A percentile compares a stretch with the other conserved stretches of the same genome.
Conservation (phyloP, 2,888 invertebrate genomes). For the Oscheius onirici region DNA sequence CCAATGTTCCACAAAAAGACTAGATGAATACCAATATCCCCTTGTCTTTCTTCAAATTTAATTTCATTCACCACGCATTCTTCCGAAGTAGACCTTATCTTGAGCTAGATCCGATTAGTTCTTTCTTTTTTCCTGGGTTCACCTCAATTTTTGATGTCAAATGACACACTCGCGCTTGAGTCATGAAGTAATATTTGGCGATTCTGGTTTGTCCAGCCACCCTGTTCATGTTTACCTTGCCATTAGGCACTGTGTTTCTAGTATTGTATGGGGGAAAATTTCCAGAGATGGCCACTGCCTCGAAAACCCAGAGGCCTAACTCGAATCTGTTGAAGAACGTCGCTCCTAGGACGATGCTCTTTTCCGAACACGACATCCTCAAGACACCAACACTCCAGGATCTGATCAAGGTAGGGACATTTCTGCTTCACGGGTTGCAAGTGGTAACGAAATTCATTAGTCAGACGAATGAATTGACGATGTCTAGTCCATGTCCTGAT, state of each 20-base stretch:
- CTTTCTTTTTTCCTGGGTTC: not conserved
- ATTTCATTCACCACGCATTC: too few species aligned
- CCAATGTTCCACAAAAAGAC: too few species aligned
- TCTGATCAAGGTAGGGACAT: constrained; percentile 42
- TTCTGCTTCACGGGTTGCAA: too few species aligned
- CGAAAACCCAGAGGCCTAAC: constrained; percentile 17
- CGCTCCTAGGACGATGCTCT: constrained; percentile 22
- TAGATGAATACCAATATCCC: not conserved
- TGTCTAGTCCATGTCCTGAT: too few species aligned
- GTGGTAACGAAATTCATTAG: too few species aligned
- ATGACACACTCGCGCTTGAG: not conserved
- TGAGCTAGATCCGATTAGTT: not conserved
- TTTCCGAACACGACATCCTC: constrained; percentile 51
- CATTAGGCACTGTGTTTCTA: constrained; percentile 7
- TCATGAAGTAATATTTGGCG: constrained; percentile 1
- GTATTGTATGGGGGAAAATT: not conserved
- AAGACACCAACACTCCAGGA: constrained; percentile 62
- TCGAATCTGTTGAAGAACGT: constrained; percentile 22
- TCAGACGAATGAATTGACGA: too few species aligned
- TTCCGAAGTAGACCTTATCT: too few species aligned
- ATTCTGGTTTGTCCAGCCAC: constrained; percentile 12
- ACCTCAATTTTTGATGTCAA: constrained; percentile 3
- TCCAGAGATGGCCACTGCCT: constrained; percentile 27
- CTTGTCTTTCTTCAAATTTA: too few species aligned
- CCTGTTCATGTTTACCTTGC: constrained; percentile 9